Conservation (phyloP, 2,888 invertebrate species). For the Hoplodrina blanda region DNA sequence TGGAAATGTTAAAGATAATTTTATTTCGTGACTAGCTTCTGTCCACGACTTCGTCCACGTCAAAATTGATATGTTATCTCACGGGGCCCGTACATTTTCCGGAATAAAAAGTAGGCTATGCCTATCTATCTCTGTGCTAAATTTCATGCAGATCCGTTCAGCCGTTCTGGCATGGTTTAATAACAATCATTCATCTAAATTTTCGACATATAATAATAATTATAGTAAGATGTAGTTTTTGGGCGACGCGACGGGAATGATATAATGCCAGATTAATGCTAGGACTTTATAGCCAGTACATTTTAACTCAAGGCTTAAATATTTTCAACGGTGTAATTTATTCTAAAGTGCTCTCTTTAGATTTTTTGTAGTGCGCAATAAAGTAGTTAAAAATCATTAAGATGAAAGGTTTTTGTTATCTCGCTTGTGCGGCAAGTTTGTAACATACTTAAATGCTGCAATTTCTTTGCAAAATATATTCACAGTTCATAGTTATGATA, state of each 20-base stretch:
- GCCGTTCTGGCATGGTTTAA: too few relatives aligned
- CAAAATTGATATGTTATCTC: too few relatives aligned
- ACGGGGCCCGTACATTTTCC: too few relatives aligned
- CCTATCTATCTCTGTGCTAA: too few relatives aligned
- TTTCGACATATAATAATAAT: too few relatives aligned
- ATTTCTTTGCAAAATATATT: slow-evolving; percentile 1
- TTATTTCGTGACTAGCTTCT: slow-evolving; percentile 32
- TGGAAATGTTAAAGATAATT: slow-evolving; percentile 43
- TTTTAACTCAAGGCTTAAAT: slow-evolving; percentile 20
- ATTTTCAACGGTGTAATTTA: slow-evolving; percentile 27
- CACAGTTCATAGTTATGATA: background rate
- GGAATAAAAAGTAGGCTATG: too few relatives aligned
- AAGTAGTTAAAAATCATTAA: slow-evolving; percentile 20
- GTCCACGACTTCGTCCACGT: too few relatives aligned
- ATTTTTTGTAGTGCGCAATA: slow-evolving; percentile 14
- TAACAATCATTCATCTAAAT: too few relatives aligned
- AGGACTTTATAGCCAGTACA: slow-evolving; percentile 15
- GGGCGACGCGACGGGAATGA: slow-evolving; percentile 2
- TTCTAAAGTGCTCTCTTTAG: slow-evolving; percentile 22
- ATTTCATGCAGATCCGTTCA: too few relatives aligned
- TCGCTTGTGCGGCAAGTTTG: background rate
- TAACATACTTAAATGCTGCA: slow-evolving; percentile 4
- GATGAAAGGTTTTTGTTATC: slow-evolving; percentile 1
- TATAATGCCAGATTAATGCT: slow-evolving; percentile 28
- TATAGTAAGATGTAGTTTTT: slow-evolving; percentile 19